Conservation (phyloP, 2,113 vertebrate genomes). For the Varanus salvator region DNA sequence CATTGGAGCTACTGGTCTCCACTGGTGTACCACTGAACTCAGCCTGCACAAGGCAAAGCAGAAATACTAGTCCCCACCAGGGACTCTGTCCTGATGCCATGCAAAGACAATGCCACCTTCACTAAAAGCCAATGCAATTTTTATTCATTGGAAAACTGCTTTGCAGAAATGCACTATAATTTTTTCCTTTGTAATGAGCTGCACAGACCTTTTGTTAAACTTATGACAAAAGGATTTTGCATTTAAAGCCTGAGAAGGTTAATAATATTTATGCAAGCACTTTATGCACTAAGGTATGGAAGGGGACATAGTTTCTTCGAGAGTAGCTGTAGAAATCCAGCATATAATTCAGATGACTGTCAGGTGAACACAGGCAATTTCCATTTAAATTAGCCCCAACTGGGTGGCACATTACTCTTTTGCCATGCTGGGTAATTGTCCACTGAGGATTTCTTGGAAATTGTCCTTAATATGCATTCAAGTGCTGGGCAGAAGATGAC, state of each 20-base stretch:
- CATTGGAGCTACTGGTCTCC: no score
- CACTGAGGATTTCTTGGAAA: slow-evolving; percentile 36
- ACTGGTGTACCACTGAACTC: background rate
- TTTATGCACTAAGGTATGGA: slow-evolving; percentile 43
- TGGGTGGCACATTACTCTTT: slow-evolving; percentile 41
- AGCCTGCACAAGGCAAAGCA: background rate
- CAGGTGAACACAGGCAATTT: slow-evolving; percentile 67
- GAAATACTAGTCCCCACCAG: background rate
- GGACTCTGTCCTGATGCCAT: background rate
- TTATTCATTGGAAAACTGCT: background rate
- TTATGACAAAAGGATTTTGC: background rate
- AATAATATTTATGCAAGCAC: slow-evolving; percentile 47
- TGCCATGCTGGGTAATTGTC: slow-evolving; percentile 56
- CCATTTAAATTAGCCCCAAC: slow-evolving; percentile 64
- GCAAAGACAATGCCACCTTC: background rate
- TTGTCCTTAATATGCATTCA: slow-evolving; percentile 52
- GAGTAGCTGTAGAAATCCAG: slow-evolving; percentile 50
- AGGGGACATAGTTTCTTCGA: slow-evolving; percentile 43
- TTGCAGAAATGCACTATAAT: slow-evolving; percentile 13
- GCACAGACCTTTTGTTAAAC: background rate
- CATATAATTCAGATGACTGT: slow-evolving; percentile 48
- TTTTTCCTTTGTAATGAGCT: background rate
- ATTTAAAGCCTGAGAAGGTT: slow-evolving; percentile 10
- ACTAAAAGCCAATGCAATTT: background rate
- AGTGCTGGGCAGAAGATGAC: background rate